A percentile compares a stretch with the other conserved stretches of the same genome.
phyloP scores from a whole-genome alignment of 2,888 invertebrate species.

The Meghimatium bilineatum region DNA sequence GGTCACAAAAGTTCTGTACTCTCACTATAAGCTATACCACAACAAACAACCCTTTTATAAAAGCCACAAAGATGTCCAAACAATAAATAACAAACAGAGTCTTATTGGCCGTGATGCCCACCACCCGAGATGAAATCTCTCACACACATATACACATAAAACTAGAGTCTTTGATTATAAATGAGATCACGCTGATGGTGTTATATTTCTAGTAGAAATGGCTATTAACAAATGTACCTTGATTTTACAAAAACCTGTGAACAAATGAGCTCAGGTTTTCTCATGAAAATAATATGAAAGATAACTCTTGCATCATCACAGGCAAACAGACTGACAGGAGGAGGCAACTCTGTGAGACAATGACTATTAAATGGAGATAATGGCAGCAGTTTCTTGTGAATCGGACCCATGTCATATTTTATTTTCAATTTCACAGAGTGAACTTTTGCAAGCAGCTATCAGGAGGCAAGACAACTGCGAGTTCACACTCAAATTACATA shows the following conservation, averaged over 20 bases:
- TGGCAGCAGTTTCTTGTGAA: conserved; percentile 36
- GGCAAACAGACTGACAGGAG: background rate
- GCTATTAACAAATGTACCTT: background rate
- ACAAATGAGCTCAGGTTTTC: background rate
- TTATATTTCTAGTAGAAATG: background rate
- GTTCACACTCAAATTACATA: conserved; percentile 13
- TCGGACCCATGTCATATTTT: background rate
- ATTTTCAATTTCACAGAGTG: background rate
- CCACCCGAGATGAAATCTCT: background rate
- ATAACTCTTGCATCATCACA: conserved; percentile 18
- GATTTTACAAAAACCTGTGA: background rate
- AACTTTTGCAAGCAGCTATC: background rate
- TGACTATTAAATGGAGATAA: conserved; percentile 5
- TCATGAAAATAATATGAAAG: conserved; percentile 3
- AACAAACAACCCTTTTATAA: background rate
- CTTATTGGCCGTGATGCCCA: background rate
- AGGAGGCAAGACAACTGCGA: background rate
- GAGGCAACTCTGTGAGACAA: conserved; percentile 1
- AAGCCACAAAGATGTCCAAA: background rate
- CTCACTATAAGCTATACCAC: no score
- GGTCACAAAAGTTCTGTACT: no score
- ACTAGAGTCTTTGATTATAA: background rate
- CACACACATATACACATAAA: background rate
- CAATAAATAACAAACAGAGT: background rate
- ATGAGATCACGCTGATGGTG: background rate